Conservation (phyloP, 1,140 invertebrate species). For the Antheraea mylitta region DNA sequence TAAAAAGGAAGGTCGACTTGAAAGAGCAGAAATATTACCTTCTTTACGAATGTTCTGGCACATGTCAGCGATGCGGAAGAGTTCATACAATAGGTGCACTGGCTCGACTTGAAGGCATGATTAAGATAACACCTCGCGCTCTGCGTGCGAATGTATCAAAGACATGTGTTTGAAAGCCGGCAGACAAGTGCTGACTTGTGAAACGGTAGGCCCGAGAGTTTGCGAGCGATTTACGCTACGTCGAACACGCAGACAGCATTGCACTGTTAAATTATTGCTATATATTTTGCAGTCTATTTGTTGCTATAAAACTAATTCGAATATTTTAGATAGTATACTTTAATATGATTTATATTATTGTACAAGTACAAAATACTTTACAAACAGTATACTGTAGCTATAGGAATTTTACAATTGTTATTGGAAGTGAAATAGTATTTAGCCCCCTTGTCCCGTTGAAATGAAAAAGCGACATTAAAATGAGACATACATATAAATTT, state of each 20-base stretch:
- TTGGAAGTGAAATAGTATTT: too few species aligned
- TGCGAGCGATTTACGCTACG: not conserved
- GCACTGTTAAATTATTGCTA: not conserved
- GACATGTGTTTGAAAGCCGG: conserved; percentile 1
- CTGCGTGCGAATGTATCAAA: conserved; percentile 5
- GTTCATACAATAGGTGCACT: conserved; percentile 6
- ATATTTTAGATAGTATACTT: too few species aligned
- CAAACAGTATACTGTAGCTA: too few species aligned
- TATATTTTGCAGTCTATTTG: not conserved
- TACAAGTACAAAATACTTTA: too few species aligned
- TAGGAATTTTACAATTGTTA: too few species aligned
- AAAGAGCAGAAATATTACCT: conserved; percentile 10
- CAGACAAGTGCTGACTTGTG: conserved; percentile 3
- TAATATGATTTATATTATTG: too few species aligned
- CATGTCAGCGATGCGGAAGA: conserved; percentile 9
- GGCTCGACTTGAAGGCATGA: conserved; percentile 5
- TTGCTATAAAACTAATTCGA: not conserved
- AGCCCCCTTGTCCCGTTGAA: too few species aligned
- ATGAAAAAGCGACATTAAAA: too few species aligned
- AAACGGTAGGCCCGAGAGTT: not conserved
- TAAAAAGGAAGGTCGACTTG: conserved; percentile 7
- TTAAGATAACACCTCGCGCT: conserved; percentile 10
- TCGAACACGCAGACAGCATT: not conserved
- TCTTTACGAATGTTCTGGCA: conserved; percentile 8
- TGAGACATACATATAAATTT: too few species aligned